Evolutionary conservation across 2,113 vertebrate genomes (phyloP).

Genomic region (Theropithecus gelada): DNA sequence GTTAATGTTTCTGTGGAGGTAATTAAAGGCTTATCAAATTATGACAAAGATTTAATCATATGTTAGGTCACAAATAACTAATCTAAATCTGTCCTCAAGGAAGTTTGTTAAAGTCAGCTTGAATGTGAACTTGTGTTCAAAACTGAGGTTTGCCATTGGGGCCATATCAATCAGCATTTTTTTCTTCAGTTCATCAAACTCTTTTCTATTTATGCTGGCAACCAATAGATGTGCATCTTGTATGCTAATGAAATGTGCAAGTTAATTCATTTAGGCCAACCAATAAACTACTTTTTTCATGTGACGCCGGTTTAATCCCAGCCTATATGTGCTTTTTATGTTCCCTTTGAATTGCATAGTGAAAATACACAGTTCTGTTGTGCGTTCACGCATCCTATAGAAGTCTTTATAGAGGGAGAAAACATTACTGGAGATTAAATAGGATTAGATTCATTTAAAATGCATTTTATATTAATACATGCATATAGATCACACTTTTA

Average conservation of each 20-base stretch:
- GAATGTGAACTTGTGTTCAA: neutral
- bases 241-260: neutral
- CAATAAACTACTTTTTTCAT: neutral
- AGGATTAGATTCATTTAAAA: neutral
- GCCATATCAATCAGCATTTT: neutral
- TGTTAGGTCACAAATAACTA: conserved; percentile 40
- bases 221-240: neutral
- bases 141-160: neutral
- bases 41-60: conserved; percentile 63
- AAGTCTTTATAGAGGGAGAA: neutral
- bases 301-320: neutral
- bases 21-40: conserved; percentile 57
- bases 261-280: neutral
- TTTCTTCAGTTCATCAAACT: neutral
- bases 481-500: neutral
- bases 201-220: neutral
- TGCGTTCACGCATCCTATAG: neutral
- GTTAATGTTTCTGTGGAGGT: conserved; percentile 46
- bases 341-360: neutral
- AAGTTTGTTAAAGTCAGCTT: conserved; percentile 43
- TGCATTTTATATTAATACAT: neutral
- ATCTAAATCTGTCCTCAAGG: conserved; percentile 42
- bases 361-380: neutral
- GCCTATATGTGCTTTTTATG: neutral
- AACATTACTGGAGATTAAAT: neutral